Percentiles rank a stretch among this genome's conserved stretches.
phyloP scores from a whole-genome alignment of 2,113 vertebrate genomes.

The Thryonomys swinderianus region DNA sequence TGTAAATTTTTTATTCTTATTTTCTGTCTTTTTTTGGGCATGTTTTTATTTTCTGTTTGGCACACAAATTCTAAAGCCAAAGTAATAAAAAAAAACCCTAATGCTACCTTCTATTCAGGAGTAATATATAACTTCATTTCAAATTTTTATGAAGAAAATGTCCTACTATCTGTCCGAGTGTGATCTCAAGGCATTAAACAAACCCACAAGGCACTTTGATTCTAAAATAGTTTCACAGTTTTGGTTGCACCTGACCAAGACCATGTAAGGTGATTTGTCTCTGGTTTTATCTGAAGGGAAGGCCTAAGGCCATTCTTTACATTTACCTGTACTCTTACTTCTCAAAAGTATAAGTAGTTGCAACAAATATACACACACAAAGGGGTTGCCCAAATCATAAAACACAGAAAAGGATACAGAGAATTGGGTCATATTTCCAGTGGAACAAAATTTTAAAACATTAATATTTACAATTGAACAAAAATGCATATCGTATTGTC shows the following conservation, averaged over 20 bases:
- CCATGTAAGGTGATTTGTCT: neutral
- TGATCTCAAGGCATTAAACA: neutral
- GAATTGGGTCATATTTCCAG: neutral
- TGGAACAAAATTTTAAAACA: neutral
- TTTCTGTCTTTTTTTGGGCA: neutral
- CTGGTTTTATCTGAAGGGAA: neutral
- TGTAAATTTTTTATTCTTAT: neutral
- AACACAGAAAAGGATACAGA: neutral
- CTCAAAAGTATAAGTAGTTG: neutral
- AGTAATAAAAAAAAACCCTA: neutral
- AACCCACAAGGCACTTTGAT: neutral
- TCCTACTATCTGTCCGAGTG: neutral
- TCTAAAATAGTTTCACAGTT: neutral
- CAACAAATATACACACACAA: neutral
- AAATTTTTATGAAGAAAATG: neutral
- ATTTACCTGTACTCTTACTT: neutral
- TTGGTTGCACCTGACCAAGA: neutral
- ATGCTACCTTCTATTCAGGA: neutral
- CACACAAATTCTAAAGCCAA: neutral
- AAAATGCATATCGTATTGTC: neutral
- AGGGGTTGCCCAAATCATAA: neutral
- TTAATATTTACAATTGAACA: neutral
- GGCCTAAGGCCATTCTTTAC: neutral
- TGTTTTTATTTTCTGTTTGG: neutral
- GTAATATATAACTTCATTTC: neutral